Percentiles rank a stretch among this genome's conserved stretches.
Conservation (phyloP, 2,888 invertebrate species). For the Chydorus sphaericus region DNA sequence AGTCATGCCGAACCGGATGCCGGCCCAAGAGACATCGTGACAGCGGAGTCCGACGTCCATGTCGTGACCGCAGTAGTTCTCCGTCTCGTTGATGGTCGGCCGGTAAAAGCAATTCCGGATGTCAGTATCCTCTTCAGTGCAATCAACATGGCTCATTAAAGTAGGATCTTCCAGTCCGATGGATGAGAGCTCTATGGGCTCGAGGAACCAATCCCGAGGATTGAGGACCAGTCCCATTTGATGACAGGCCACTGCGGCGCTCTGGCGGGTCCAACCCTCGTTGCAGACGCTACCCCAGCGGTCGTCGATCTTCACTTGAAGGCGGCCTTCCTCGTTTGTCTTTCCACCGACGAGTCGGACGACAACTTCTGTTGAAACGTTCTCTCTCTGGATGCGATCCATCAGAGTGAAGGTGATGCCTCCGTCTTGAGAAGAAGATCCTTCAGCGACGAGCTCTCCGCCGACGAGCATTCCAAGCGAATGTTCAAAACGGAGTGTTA, state of each 20-base stretch:
- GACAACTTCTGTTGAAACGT: conserved; percentile 41
- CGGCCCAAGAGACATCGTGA: conserved; percentile 86
- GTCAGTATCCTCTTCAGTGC: conserved; percentile 79
- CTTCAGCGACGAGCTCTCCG: conserved; percentile 47
- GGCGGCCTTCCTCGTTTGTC: conserved; percentile 66
- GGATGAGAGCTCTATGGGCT: conserved; percentile 53
- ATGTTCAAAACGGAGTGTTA: conserved; percentile 73
- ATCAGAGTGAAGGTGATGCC: conserved; percentile 22
- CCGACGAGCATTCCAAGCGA: conserved; percentile 94
- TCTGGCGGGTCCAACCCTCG: conserved; percentile 82
- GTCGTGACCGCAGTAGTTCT: conserved; percentile 73
- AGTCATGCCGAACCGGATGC: conserved; percentile 73
- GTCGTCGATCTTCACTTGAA: conserved; percentile 49
- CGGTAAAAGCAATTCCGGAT: conserved; percentile 59
- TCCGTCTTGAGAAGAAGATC: conserved; percentile 21
- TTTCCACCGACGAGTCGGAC: conserved; percentile 69
- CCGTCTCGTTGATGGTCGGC: conserved; percentile 63
- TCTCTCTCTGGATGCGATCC: conserved; percentile 31
- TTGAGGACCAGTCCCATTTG: conserved; percentile 85
- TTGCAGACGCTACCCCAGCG: conserved; percentile 97
- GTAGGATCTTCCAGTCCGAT: conserved; percentile 41
- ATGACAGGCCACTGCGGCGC: conserved; percentile 87
- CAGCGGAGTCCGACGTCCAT: conserved; percentile 76
- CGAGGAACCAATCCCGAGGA: conserved; percentile 77
- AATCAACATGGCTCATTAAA: conserved; percentile 59